Evolutionary conservation across 2,888 invertebrate species (phyloP), one percentile per base, ranked within the genome.

Genomic region (Lysandra coridon): DNA sequence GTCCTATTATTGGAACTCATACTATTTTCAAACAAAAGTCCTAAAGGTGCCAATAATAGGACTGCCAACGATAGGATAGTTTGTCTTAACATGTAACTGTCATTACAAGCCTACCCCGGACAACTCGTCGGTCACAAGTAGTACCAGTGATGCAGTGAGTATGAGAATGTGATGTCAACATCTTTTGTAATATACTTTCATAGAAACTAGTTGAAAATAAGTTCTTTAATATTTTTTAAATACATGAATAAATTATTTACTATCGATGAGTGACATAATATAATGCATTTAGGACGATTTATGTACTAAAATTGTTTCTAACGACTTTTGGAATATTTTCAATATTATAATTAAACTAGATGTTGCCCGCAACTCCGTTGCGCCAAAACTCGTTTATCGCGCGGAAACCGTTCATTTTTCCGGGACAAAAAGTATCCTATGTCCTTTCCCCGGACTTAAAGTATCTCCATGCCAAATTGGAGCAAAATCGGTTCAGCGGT

Each of bases 91-190:
- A 23, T 30, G 30, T 64, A 64, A 64, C 64, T 75, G 74, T 79
- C 33, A 79, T 91, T 89, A 62, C 92, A 92, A 94, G 94, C 94
- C 94, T 12, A 86, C 94, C 83, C 94, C 94, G 94, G 94, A 94
- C 84, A 93, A 90, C 81, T 93, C 94, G 0, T 94, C 94, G 37
- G 94, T 94, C 40, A 94, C 94, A 80, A 94, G 94, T 88, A 94
- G 94, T 85, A 94, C 94, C 2, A 94, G 94, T 83, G 94, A 94
- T 88, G 93, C 94, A 89, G 94, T 94, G 92, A 94, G 94, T 94
- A 93, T 90, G 86, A 84, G 87, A 89, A 91, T 88, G 92, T 92
- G 91, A 91, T 92, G 89, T 91, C 89, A 60, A 79, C 57, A 82
- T 74, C 78, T 80, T 81, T 44, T 73, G 73, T 79, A 77, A 78